These are phyloP conservation scores for Neria commutata DNA, from an alignment of 2,888 invertebrate genomes.

Conservation along the genomic window DNA sequence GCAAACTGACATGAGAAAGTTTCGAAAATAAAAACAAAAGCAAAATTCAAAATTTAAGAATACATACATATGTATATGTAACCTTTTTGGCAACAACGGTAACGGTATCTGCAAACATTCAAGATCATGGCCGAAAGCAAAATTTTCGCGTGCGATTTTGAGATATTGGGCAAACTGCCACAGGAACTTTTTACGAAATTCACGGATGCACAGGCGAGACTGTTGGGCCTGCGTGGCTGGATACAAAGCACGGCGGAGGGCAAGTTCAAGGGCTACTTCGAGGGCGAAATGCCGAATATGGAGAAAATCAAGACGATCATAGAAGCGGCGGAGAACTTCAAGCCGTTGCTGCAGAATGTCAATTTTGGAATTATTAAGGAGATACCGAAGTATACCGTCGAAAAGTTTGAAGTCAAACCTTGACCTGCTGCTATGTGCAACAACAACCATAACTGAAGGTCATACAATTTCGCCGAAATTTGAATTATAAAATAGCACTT, in stretches of 20 bases:
- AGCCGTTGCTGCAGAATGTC: neutral
- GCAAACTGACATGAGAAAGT: too few relatives aligned
- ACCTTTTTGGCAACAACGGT: too few relatives aligned
- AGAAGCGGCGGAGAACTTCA: conserved; percentile 6
- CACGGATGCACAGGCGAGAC: conserved; percentile 21
- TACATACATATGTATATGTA: too few relatives aligned
- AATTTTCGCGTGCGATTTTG: conserved; percentile 21
- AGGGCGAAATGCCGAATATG: conserved; percentile 12
- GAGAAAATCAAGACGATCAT: conserved; percentile 17
- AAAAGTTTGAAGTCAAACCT: conserved; percentile 12
- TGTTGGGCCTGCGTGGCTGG: conserved; percentile 5
- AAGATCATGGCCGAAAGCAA: conserved; percentile 6
- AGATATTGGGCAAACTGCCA: conserved; percentile 26
- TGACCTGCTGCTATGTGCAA: neutral
- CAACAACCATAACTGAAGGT: neutral
- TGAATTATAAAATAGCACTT: neutral
- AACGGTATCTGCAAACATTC: too few relatives aligned
- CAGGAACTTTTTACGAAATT: conserved; percentile 22
- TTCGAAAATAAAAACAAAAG: too few relatives aligned
- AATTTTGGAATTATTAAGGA: conserved; percentile 7
- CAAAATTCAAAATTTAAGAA: too few relatives aligned
- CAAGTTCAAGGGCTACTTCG: neutral
- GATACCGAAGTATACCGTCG: conserved; percentile 12
- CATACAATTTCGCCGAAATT: neutral
- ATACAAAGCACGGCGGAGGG: neutral